phyloP scores from a whole-genome alignment of 2,113 vertebrate genomes.

The Tragelaphus imberbis region DNA sequence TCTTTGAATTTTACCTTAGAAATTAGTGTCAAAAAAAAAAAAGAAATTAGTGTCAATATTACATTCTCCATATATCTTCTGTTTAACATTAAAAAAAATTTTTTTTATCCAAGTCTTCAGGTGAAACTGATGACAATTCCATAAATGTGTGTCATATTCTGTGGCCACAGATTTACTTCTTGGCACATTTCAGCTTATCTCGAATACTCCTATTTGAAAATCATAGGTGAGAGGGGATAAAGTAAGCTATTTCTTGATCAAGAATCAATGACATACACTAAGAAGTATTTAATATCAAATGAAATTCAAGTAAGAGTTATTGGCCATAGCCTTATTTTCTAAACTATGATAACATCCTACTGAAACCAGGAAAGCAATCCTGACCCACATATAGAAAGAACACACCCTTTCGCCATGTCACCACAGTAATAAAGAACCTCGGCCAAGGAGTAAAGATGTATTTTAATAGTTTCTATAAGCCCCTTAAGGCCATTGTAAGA shows the following conservation, averaged over 20 bases:
- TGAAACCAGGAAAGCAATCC: background rate
- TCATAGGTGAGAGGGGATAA: background rate
- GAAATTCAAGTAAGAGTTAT: background rate
- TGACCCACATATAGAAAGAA: conserved; percentile 1
- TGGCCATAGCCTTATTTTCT: background rate
- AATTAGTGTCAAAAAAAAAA: background rate
- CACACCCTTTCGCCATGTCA: background rate
- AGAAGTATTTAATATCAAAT: conserved; percentile 29
- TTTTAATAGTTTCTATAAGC: background rate
- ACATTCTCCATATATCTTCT: background rate
- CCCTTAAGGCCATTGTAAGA: background rate
- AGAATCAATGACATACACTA: background rate
- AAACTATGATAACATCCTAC: background rate
- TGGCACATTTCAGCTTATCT: background rate
- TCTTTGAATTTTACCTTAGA: conserved; percentile 34
- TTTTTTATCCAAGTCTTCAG: background rate
- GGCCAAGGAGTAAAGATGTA: background rate
- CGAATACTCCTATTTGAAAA: conserved; percentile 26
- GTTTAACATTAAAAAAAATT: conserved; percentile 1
- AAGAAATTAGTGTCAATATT: conserved; percentile 8
- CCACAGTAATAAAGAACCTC: background rate
- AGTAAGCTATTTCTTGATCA: conserved; percentile 9
- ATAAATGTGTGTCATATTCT: background rate
- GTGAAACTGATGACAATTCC: background rate
- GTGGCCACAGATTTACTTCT: background rate